phyloP scores from a whole-genome alignment of 2,888 invertebrate species.

The Microdon myrmicae region DNA sequence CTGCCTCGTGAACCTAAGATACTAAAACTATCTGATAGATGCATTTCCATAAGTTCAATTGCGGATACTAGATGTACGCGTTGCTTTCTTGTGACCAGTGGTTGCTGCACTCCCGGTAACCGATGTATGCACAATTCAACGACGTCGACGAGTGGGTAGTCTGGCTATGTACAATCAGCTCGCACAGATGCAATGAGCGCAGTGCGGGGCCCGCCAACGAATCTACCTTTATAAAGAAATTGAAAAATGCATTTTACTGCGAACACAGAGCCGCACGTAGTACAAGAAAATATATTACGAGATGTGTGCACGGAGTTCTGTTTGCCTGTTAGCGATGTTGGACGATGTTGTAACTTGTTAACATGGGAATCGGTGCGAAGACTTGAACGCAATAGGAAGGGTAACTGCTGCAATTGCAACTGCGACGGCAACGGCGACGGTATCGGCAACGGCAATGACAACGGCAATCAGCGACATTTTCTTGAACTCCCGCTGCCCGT shows the following conservation, averaged over 20 bases:
- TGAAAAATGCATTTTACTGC: constrained; percentile 50
- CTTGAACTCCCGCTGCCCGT: constrained; percentile 7
- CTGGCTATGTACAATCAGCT: constrained; percentile 1
- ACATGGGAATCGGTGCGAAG: constrained; percentile 54
- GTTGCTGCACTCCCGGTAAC: constrained; percentile 44
- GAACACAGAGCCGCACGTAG: constrained; percentile 16
- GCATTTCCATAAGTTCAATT: constrained; percentile 39
- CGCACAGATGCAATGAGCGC: not conserved
- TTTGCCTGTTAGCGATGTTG: constrained; percentile 57
- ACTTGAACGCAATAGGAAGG: constrained; percentile 28
- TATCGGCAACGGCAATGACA: constrained; percentile 5
- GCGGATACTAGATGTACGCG: constrained; percentile 18
- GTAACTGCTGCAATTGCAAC: not conserved
- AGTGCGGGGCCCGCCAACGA: not conserved
- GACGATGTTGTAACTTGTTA: constrained; percentile 59
- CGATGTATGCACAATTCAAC: constrained; percentile 4
- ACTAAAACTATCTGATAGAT: constrained; percentile 35
- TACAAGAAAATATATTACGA: constrained; percentile 37
- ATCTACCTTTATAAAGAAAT: constrained; percentile 29
- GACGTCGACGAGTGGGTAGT: not conserved
- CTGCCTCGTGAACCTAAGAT: too few relatives aligned
- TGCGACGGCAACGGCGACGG: constrained; percentile 4
- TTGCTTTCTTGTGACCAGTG: too few relatives aligned
- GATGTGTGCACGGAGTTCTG: constrained; percentile 52
- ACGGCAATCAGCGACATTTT: constrained; percentile 12